Evolutionary conservation across 1,140 invertebrate species (phyloP).

Genomic region (Metopolophium dirhodum): DNA sequence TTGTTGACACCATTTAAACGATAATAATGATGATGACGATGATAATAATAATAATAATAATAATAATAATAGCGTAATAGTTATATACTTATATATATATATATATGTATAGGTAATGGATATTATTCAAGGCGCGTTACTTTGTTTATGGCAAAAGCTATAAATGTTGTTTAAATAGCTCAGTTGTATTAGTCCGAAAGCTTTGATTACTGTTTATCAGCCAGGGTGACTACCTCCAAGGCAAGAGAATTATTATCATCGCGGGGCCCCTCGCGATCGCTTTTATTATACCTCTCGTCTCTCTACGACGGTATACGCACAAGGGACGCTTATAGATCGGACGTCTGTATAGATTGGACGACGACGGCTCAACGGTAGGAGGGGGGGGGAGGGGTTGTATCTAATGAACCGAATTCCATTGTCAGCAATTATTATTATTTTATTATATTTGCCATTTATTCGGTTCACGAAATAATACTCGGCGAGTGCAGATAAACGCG

Average conservation of each 20-base stretch:
- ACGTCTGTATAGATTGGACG: slow-evolving; percentile 28
- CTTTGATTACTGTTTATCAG: slow-evolving; percentile 41
- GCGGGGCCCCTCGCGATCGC: background rate
- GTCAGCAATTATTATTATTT: slow-evolving; percentile 52
- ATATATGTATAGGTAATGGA: background rate
- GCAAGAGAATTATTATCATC: slow-evolving; percentile 24
- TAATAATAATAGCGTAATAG: too few species aligned
- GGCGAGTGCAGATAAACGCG: background rate
- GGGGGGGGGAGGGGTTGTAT: background rate
- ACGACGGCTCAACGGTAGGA: background rate
- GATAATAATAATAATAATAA: background rate
- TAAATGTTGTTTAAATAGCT: background rate
- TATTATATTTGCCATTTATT: slow-evolving; percentile 38
- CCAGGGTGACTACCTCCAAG: background rate
- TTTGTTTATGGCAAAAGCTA: background rate
- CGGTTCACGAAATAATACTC: slow-evolving; percentile 19
- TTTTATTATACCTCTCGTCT: slow-evolving; percentile 1
- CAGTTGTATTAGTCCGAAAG: background rate
- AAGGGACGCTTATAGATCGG: background rate
- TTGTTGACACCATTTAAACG: background rate
- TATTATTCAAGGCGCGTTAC: background rate
- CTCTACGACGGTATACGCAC: background rate
- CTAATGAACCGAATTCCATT: slow-evolving; percentile 47
- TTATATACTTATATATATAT: background rate
- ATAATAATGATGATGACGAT: background rate